Evolutionary conservation across 2,113 vertebrate species (phyloP).

Genomic region (Benitochromis conjunctus): DNA sequence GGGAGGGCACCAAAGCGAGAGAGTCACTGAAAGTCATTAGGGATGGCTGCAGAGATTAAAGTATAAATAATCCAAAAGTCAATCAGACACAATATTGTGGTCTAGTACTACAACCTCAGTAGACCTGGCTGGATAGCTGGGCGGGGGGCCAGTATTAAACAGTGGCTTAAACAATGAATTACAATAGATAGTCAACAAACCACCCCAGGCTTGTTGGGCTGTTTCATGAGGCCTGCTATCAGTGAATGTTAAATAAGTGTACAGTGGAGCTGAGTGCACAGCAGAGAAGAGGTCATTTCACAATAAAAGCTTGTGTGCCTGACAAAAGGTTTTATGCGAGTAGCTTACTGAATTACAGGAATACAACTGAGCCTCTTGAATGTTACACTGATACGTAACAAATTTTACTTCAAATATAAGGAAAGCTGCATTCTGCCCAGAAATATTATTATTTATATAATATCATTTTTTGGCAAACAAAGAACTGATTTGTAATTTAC

Average conservation of each 20-base stretch:
- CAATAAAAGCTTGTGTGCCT: not conserved
- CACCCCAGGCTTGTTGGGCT: not conserved
- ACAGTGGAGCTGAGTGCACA: not conserved
- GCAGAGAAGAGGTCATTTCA: not conserved
- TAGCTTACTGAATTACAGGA: not conserved
- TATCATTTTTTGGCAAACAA: not conserved
- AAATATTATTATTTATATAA: no score
- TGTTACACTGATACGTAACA: not conserved
- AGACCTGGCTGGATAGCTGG: not conserved
- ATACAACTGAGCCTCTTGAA: not conserved
- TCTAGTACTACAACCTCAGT: conserved; percentile 6
- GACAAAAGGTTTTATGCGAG: not conserved
- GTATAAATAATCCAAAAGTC: conserved; percentile 38
- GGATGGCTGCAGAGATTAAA: conserved; percentile 21
- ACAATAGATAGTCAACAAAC: conserved; percentile 24
- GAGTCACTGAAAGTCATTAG: conserved; percentile 8
- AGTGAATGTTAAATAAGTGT: conserved; percentile 16
- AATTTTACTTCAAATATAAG: not conserved
- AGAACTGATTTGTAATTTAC: not conserved
- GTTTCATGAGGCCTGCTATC: conserved; percentile 9
- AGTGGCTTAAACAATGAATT: conserved; percentile 24
- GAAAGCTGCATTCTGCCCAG: not conserved
- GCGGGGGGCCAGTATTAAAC: conserved; percentile 8
- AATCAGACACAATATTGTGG: conserved; percentile 15
- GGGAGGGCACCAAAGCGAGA: not conserved